These are phyloP conservation scores for Ctenochaetus hawaiiensis DNA, from an alignment of 2,797 vertebrate species.

Conservation along the genomic window DNA sequence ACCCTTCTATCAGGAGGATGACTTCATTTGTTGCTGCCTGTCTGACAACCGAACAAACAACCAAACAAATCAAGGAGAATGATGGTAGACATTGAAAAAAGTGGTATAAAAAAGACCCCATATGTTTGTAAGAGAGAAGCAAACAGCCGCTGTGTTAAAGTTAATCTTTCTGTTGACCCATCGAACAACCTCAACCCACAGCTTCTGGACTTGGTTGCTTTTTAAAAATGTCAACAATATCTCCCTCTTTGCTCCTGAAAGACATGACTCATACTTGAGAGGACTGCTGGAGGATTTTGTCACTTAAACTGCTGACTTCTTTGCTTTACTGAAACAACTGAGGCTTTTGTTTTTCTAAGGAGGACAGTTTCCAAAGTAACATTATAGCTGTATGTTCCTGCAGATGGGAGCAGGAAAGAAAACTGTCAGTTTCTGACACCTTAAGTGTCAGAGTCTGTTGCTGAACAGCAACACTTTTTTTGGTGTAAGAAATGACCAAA, in stretches of 20 bases:
- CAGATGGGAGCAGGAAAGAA: neutral
- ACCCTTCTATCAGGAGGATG: neutral
- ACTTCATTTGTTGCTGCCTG: neutral
- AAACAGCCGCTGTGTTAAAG: neutral
- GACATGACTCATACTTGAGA: conserved; percentile 2
- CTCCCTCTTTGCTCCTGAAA: neutral
- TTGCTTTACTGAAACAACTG: neutral
- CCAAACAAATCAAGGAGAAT: neutral
- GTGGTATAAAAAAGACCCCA: no score
- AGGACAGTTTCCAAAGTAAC: conserved; percentile 4
- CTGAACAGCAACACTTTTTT: neutral
- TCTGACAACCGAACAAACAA: no score
- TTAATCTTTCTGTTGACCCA: neutral
- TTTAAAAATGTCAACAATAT: neutral
- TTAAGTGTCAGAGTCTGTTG: conserved; percentile 11
- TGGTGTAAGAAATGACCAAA: no score
- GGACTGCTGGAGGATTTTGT: neutral
- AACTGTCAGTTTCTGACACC: neutral
- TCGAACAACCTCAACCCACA: neutral
- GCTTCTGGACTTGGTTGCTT: neutral
- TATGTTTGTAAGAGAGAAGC: neutral
- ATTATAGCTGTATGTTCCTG: conserved; percentile 6
- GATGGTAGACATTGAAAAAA: no score
- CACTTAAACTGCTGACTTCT: neutral
- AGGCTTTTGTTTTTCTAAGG: neutral